Evolutionary conservation across 37 sponge, comb jelly and placozoan species (phyloP), one percentile per base, ranked within the genome.

Genomic region (Petrosia ficiformis): DNA sequence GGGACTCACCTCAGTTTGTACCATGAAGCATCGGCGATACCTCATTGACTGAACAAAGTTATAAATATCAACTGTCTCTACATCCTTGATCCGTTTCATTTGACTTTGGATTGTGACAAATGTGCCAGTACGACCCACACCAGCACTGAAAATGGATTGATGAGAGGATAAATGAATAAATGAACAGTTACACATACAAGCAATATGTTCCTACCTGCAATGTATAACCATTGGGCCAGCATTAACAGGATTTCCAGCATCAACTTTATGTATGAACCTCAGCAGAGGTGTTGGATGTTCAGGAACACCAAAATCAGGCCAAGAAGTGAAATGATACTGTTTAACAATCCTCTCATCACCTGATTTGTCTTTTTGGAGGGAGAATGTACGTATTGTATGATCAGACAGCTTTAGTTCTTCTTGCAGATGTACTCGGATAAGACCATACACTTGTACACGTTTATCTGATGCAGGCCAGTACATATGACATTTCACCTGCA

Each of bases 221-320:
- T 97, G 98, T 19, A 97, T 91, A 4, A 97, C 74, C 44, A 97
- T 86, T 3, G 98, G 98, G 0, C 90, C 96, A 16, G 83, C 56
- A 39, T 89, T 68, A 0, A 33, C 32, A 33, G 87, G 78, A 40
- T 89, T 83, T 33, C 68, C 77, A 26, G 79, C 68, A 19, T 58
- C 40, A 44, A 97, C 91, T 39, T 82, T 80, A 5, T 83, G 75
- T 56, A 92, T 79, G 65, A 95, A 94, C 65, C 78, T 80, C 0
- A 97, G 77, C n/a, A 97, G 73, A 1, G 93, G 78, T 1, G 95
- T 89, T 40, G 89, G 86, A 64, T 88, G 67, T 11, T 80, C 83
- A 4, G 98, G 98, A 3, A 97, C 95, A 37, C 95, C 98, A 56
- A 88, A 86, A 44, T 97, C 95, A 3, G 98, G 98, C 98, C 98